Base-by-base conservation (phyloP, 2,113 vertebrate species). In the Halichoerus grypus region DNA sequence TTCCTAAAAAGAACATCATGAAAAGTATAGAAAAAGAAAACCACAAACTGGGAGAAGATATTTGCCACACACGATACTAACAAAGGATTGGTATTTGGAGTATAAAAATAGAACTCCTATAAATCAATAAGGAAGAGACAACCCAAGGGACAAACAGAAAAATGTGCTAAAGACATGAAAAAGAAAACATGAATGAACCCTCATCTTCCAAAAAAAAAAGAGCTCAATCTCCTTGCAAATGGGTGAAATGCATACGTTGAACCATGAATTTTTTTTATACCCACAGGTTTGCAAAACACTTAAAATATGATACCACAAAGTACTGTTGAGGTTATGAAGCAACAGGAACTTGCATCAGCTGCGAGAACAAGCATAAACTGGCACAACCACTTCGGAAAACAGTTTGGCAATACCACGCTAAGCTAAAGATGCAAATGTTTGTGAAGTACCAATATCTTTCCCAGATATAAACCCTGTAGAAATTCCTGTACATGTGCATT, bases 141-240 rank as follows among this genome's bases (percentile, higher is more conserved):
- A 80, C 19, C 39, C 24, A 88, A 79, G 16, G 72, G 26, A 89
- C 16, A 88, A 77, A 72, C 4, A 65, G 22, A 72, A 87, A 76
- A 85, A 51, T 57, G 39, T 39, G 33, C 46, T 86, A 77, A 85
- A 33, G 18, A 28, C 10, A 13, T 11, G 6, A 82, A 71, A 83
- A 88, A 76, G 81, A 65, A 97, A 97, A 77, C 22, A 88, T 24
- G 72, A 76, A 91, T 57, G 53, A 80, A 61, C 2, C n/a, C 79
- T 42, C 53, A 74, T 55, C 5, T 21, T 65, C 24, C 22, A 76
- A 67, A 67, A 22, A 84, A 28, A n/a, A 61, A 80, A 31, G 7
- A 15, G 5, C 15, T 74, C 26, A 89, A 83, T 4, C 28, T 92
- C 57, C 86, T 2, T 26, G 1, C 36, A 94, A 87, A 49, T 85